Evolutionary conservation across 2,113 vertebrate genomes (phyloP), one percentile per base, ranked within the genome.

Genomic region (Antigone vipio): DNA sequence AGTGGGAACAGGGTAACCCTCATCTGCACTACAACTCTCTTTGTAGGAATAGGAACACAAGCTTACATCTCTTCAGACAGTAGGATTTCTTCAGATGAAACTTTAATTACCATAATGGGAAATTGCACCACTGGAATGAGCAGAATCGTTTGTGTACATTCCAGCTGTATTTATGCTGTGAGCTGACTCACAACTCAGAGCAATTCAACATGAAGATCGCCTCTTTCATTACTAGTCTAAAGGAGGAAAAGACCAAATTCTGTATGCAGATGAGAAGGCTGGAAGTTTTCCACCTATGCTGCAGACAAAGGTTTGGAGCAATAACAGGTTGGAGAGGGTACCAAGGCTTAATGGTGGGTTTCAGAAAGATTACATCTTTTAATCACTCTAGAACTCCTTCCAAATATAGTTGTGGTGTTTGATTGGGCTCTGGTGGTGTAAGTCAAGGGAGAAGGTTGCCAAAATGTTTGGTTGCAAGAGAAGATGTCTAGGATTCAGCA

Each of bases 91-190:
- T 69, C 30, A 84, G 44, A 85, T 35, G 58, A 69, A 93, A 81
- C 26, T 84, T 93, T 72, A 82, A 95, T 97, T 95, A 89, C 22
- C 87, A 74, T 93, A 95, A 97, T 95, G 94, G 95, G 73, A 97
- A 97, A 97, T 97, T 96, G 95, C 94, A 91, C 94, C 94, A 56
- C 84, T 92, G 93, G 89, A 93, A 85, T 30, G 86, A 96, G 67
- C 80, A 67, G 86, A 93, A 82, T 87, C 9, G 0, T 89, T 94
- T 95, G 80, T 93, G 87, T 92, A 79, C 20, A 76, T 81, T 97
- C 81, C 96, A 96, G 95, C 94, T 96, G 87, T 89, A 91, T 96
- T 97, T 97, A 95, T 88, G 77, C 58, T 79, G 30, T 47, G 45
- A 91, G 58, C 91, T 93, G 94, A 96, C 84, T 96, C 91, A 93